Conservation (phyloP, 2,113 vertebrate genomes). For the Macquaria ambigua region DNA sequence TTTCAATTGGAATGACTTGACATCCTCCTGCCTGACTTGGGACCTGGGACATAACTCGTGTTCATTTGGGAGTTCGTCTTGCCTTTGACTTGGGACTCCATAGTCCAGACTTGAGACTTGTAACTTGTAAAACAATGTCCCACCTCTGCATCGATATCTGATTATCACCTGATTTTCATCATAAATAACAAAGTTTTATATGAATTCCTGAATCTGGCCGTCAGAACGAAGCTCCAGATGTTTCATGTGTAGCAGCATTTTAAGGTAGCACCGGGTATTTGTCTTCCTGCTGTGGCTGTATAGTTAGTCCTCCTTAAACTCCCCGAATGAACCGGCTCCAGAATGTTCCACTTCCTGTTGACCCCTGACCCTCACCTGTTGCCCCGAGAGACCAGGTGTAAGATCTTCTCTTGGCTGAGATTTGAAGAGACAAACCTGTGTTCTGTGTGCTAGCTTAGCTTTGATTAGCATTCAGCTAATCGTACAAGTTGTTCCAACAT, state of each 20-base stretch:
- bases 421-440: slow-evolving; percentile 3
- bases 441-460: slow-evolving; percentile 31
- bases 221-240: slow-evolving; percentile 50
- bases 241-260: slow-evolving; percentile 41
- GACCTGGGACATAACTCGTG: too few species aligned
- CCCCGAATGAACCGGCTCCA: slow-evolving; percentile 37
- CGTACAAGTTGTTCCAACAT: background rate
- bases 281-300: slow-evolving; percentile 44
- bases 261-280: slow-evolving; percentile 44
- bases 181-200: background rate
- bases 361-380: slow-evolving; percentile 17
- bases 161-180: background rate
- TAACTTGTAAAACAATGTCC: too few species aligned
- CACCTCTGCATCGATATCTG: too few species aligned
- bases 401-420: slow-evolving; percentile 19
- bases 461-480: background rate
- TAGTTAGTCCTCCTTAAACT: slow-evolving; percentile 25
- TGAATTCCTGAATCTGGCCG: slow-evolving; percentile 57
- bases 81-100: background rate
- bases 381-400: slow-evolving; percentile 44
- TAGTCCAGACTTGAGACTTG: too few species aligned
- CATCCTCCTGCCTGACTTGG: too few species aligned
- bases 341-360: slow-evolving; percentile 20
- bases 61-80: too few species aligned
- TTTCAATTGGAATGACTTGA: too few species aligned